Evolutionary conservation across 2,113 vertebrate species (phyloP).

Genomic region (Bubo bubo): DNA sequence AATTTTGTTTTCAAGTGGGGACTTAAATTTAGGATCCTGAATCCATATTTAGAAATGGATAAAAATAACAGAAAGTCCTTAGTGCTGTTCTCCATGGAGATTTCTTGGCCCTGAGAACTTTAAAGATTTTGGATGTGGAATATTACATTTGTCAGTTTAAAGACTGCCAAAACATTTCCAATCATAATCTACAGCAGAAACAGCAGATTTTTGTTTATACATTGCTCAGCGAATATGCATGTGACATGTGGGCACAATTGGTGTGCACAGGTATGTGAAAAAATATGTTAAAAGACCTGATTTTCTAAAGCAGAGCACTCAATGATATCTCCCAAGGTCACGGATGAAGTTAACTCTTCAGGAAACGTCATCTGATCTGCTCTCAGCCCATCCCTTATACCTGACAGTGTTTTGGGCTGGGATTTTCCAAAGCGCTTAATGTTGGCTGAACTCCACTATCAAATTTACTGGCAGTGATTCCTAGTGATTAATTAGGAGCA

Average conservation of each 20-base stretch:
- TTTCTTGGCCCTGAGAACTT: background rate
- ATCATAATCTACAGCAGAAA: background rate
- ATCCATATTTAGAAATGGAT: background rate
- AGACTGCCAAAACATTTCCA: background rate
- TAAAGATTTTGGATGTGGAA: background rate
- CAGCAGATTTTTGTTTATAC: background rate
- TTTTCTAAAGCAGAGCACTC: background rate
- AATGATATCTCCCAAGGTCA: background rate
- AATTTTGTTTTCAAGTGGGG: slow-evolving; percentile 30
- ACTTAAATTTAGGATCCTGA: slow-evolving; percentile 30
- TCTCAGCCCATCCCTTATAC: background rate
- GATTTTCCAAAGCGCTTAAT: background rate
- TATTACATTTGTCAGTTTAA: background rate
- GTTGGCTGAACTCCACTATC: background rate
- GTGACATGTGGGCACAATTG: rapidly evolving
- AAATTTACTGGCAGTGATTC: background rate
- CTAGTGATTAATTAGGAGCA: background rate
- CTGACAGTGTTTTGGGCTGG: background rate
- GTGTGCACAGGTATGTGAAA: background rate
- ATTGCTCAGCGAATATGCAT: background rate
- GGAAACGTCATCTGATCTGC: background rate
- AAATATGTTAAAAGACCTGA: background rate
- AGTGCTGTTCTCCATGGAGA: background rate
- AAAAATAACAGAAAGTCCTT: slow-evolving; percentile 3
- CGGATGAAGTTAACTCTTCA: background rate